Percentiles rank a stretch among this genome's conserved stretches.
Conservation (phyloP, 2,113 vertebrate genomes). For the Hassar affinis region DNA sequence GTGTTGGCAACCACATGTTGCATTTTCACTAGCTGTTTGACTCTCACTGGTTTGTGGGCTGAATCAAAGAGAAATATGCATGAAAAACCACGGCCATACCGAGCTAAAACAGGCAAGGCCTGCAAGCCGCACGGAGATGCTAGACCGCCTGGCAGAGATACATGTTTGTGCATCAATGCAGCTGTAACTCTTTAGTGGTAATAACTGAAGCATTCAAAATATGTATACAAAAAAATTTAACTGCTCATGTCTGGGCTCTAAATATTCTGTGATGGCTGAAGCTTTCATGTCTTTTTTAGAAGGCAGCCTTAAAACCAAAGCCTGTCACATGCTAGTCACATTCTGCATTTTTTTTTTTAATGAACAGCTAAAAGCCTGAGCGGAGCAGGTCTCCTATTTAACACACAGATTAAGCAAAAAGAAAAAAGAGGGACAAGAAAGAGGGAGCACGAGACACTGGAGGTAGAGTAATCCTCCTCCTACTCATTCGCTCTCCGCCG, state of each 20-base stretch:
- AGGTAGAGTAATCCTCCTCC: slow-evolving; percentile 39
- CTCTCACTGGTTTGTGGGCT: not conserved
- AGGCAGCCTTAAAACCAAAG: slow-evolving; percentile 30
- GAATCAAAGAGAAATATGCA: slow-evolving; percentile 34
- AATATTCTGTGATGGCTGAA: slow-evolving; percentile 25
- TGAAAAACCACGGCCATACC: slow-evolving; percentile 26
- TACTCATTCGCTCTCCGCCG: slow-evolving; percentile 31
- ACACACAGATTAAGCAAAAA: slow-evolving; percentile 42
- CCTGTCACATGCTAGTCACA: slow-evolving; percentile 59
- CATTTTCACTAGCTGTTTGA: not conserved
- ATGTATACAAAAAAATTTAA: slow-evolving; percentile 34
- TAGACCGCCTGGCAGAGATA: slow-evolving; percentile 26
- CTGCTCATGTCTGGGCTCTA: slow-evolving; percentile 1
- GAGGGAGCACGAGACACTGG: slow-evolving; percentile 23
- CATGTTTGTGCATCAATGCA: slow-evolving; percentile 29
- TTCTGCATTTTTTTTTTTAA: slow-evolving; percentile 44
- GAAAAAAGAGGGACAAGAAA: slow-evolving; percentile 6
- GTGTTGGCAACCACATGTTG: not conserved
- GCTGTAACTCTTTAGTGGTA: slow-evolving; percentile 35
- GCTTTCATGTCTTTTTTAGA: slow-evolving; percentile 20
- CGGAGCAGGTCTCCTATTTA: slow-evolving; percentile 45
- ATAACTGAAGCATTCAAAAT: slow-evolving; percentile 29
- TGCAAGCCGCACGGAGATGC: slow-evolving; percentile 3
- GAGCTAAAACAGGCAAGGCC: slow-evolving; percentile 5
- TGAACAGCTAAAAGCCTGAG: slow-evolving; percentile 49